Evolutionary conservation across 1,140 invertebrate genomes (phyloP).

Genomic region (Apis mellifera): DNA sequence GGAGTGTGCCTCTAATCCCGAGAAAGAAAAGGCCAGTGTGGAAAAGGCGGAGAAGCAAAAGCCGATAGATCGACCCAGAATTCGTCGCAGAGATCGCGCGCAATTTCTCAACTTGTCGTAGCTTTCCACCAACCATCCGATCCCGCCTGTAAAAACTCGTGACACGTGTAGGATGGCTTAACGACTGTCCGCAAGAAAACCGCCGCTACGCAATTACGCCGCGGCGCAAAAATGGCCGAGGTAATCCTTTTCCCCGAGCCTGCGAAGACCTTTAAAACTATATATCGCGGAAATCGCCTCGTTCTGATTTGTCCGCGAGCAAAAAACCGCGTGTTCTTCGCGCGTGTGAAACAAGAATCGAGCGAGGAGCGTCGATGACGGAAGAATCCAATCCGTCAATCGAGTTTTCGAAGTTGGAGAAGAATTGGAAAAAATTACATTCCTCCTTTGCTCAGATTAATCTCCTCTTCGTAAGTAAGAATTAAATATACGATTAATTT

Average conservation of each 20-base stretch:
- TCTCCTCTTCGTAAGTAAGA: no score
- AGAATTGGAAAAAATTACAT: no score
- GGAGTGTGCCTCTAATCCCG: background rate
- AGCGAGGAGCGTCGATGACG: no score
- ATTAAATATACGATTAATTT: no score
- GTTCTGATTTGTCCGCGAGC: background rate
- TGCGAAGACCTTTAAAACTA: no score
- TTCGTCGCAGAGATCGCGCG: conserved; percentile 1
- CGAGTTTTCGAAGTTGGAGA: no score
- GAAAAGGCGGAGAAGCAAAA: background rate
- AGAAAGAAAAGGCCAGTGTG: background rate
- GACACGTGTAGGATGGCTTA: conserved; percentile 8
- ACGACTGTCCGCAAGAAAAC: conserved; percentile 21
- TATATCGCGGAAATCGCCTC: background rate
- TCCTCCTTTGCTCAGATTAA: no score
- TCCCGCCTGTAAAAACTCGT: background rate
- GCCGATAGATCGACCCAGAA: conserved; percentile 7
- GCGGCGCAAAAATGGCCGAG: background rate
- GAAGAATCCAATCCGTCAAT: no score
- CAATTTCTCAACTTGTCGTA: conserved; percentile 8
- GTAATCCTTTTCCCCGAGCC: background rate
- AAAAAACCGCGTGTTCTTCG: no score
- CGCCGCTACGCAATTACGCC: conserved; percentile 12
- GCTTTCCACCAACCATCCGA: conserved; percentile 7
- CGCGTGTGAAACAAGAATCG: no score